Evolutionary conservation across 2,797 vertebrate species (phyloP), one percentile per base, ranked within the genome.

Genomic region (Enteromius viviparus): DNA sequence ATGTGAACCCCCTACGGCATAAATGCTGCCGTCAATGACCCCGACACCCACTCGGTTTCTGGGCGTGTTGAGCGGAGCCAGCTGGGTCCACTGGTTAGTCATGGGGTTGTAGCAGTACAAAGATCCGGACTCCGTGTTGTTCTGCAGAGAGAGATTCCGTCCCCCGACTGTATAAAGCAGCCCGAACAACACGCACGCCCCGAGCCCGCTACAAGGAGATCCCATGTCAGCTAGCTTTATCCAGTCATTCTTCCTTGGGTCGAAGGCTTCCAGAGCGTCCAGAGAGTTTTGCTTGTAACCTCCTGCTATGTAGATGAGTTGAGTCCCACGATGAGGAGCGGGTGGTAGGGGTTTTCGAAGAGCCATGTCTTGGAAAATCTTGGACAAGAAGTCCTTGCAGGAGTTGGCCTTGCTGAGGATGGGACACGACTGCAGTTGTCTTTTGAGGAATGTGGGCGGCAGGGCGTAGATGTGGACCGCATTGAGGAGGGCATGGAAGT

Each of bases 301-400:
- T 14, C 96, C 96, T 0, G 93, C 94, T 68, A 96, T 90, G 17
- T 96, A 96, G 87, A 96, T 94, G 45, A 96, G 92, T 58, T 96
- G 95, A 11, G 89, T 94, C 34, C 96, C 96, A 1, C 95, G 92
- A 81, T 91, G 92, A 0, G 93, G 94, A 11, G 92, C 86, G 1
- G 93, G 94, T 1, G 96, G 92, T 29, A 95, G 84, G 4, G 90
- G 91, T 85, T 93, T 95, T 85, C 93, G 94, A 7, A 96, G 87
- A 0, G 94, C 93, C 95, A 96, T 96, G 40, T 96, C 96, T 87
- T 95, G 95, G 90, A 96, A 96, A 87, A 96, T 96, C 88, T 95
- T 96, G 11, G 95, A 94, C 47, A 96, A 93, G 89, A 95, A 95
- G 88, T 95, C 94, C 87, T 94, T 95, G 84, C 95, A 96, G 69